Percentiles rank a stretch among this genome's conserved stretches.
Conservation (phyloP, 2,113 vertebrate genomes). For the Odobenus rosmarus region DNA sequence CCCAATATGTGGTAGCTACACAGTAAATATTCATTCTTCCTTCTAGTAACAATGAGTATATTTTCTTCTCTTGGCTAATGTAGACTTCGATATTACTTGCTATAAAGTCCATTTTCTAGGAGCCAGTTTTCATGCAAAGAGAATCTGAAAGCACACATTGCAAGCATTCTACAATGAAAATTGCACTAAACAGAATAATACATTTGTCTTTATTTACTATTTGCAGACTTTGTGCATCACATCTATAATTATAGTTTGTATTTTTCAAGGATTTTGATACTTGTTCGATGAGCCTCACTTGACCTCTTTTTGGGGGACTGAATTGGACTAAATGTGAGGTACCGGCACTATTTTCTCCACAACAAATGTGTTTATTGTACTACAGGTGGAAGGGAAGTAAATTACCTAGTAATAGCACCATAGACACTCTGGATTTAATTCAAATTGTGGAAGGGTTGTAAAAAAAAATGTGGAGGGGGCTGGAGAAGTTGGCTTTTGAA, state of each 20-base stretch:
- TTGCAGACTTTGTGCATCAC: not conserved
- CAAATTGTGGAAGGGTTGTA: not conserved
- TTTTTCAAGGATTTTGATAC: not conserved
- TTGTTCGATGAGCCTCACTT: not conserved
- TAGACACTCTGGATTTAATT: not conserved
- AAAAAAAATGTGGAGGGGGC: not conserved
- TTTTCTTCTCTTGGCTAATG: not conserved
- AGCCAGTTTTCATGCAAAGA: slow-evolving; percentile 10
- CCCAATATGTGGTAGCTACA: not conserved
- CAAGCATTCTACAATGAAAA: not conserved
- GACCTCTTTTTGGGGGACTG: not conserved
- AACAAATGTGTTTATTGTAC: not conserved
- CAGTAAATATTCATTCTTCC: not conserved
- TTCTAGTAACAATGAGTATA: not conserved
- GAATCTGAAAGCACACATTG: not conserved
- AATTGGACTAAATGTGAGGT: not conserved
- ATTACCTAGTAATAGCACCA: not conserved
- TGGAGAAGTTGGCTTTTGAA: not conserved
- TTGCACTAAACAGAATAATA: not conserved
- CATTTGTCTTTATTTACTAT: not conserved
- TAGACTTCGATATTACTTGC: not conserved
- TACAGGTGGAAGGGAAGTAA: not conserved
- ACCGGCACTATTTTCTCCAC: not conserved
- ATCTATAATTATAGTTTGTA: not conserved
- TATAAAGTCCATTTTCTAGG: not conserved